Base-by-base conservation (phyloP, 2,888 invertebrate genomes). In the Caenorhabditis uteleia region DNA sequence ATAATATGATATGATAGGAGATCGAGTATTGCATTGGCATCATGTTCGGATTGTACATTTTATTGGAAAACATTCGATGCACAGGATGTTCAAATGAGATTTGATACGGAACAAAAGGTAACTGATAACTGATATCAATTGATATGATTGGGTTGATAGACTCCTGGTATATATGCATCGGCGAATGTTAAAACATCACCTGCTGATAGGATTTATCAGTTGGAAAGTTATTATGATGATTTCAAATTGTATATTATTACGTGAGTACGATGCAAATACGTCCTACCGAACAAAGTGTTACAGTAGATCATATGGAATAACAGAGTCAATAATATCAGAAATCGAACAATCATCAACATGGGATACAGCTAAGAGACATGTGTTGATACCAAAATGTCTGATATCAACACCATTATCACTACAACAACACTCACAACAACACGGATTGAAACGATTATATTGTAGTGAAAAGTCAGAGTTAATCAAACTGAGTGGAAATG, bases 381-480 rank as follows among this genome's bases (percentile, higher is more conserved):
- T 62, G 2, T 6, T 29, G 16, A 23, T 62, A 20, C 62, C 62
- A 14, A 47, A 53, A 26, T 43, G 36, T 21, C 44, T 57, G 6
- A 48, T 38, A 2, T 57, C 62, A 1, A 34, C 33, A 7, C 62
- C 62, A 2, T 39, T 62, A 8, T 53, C 53, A 1, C 50, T 62
- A 14, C 44, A 16, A 10, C n/a, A 55, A n/a, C 45, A 50, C n/a
- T 20, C 61, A 36, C n/a, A 36, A 14, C 6, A n/a, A 20, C 18
- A 36, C 20, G 61, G 50, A 1, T 33, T 62, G 10, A 18, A 20
- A 14, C 44, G 60, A 3, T 3, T 60, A 7, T 60, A 25, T 31
- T 23, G 36, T 27, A 50, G 57, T 20, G 62, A 62, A 12, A 62
- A 62, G 29, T 42, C 62, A 3, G 56, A 62, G 20, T 18, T 62